Conservation (phyloP, 2,797 vertebrate genomes). For the Calcarius lapponicus region DNA sequence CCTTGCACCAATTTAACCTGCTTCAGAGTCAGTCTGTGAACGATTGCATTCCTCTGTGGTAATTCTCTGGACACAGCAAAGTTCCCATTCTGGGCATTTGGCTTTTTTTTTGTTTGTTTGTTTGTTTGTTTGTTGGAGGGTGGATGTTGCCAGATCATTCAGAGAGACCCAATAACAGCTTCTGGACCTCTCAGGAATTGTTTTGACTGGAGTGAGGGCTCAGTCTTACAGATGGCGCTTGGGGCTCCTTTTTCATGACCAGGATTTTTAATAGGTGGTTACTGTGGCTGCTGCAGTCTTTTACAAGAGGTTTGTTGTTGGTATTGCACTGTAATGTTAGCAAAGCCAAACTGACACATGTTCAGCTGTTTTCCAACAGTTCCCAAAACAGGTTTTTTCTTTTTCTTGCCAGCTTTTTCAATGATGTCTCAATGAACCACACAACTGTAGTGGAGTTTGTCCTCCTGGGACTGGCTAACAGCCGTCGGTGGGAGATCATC, state of each 20-base stretch:
- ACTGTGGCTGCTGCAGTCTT: not conserved
- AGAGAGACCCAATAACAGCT: not conserved
- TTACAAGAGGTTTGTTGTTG: not conserved
- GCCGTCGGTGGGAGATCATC: not conserved
- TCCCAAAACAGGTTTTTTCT: not conserved
- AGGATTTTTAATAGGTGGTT: not conserved
- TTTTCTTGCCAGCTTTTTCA: not conserved
- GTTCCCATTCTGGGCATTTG: not conserved
- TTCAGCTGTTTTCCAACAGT: not conserved
- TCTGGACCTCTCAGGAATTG: not conserved
- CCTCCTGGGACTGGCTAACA: constrained; percentile 33
- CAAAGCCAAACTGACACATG: not conserved
- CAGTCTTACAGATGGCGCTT: not conserved
- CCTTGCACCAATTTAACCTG: not conserved
- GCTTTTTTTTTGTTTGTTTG: not conserved
- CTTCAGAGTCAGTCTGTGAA: not conserved
- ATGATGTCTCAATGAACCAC: constrained; percentile 19
- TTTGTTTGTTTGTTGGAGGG: not conserved
- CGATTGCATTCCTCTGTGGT: not conserved
- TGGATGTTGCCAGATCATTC: not conserved
- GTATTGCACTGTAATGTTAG: not conserved
- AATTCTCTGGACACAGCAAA: not conserved
- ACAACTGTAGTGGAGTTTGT: constrained; percentile 50
- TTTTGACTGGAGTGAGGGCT: not conserved
- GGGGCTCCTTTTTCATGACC: not conserved